A percentile compares a stretch with the other conserved stretches of the same genome.
These are phyloP conservation scores for Serripes groenlandicus DNA, from an alignment of 2,888 invertebrate genomes.

Conservation along the genomic window DNA sequence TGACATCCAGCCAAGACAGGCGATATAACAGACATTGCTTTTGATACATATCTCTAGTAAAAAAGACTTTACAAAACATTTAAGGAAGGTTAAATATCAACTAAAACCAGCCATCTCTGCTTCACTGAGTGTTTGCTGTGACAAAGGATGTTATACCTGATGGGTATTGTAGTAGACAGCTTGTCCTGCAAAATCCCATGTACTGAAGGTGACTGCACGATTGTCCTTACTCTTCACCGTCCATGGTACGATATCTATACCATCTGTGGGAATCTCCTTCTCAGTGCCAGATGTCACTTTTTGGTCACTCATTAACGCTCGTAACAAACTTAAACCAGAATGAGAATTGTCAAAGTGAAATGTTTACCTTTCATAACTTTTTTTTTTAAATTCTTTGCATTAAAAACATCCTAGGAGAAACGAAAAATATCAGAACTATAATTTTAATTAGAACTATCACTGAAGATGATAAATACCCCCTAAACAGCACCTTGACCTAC, in stretches of 20 bases:
- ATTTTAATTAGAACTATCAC: no score
- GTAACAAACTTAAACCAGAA: conserved; percentile 82
- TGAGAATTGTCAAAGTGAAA: no score
- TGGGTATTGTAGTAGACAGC: conserved; percentile 85
- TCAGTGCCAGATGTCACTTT: conserved; percentile 78
- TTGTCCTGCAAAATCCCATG: conserved; percentile 85
- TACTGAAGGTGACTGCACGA: conserved; percentile 79
- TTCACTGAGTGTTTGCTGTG: not conserved
- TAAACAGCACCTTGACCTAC: no score
- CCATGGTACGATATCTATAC: conserved; percentile 84
- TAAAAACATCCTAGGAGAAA: no score
- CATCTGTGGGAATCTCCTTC: conserved; percentile 82
- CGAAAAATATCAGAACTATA: no score
- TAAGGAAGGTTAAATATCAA: not conserved
- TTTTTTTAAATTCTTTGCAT: no score
- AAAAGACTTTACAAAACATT: no score
- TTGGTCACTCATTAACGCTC: conserved; percentile 81
- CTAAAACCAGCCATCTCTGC: not conserved
- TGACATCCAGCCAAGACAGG: no score
- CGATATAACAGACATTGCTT: no score
- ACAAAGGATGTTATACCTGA: conserved; percentile 73
- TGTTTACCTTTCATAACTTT: no score
- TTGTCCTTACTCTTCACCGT: conserved; percentile 72
- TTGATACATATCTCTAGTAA: no score
- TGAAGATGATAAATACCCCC: no score